Conservation (phyloP, 2,888 invertebrate genomes). For the Stenotaenia linearis region DNA sequence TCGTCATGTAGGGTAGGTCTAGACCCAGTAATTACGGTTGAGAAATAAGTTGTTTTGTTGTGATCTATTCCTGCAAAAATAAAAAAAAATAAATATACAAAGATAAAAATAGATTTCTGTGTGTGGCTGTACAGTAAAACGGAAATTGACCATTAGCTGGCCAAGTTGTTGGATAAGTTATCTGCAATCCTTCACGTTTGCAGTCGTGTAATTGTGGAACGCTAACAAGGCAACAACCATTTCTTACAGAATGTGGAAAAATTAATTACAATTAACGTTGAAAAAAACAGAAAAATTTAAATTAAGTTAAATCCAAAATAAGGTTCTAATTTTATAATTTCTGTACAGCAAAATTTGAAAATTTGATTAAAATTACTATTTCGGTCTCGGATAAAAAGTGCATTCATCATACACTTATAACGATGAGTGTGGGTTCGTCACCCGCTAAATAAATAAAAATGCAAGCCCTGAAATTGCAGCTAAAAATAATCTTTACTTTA, state of each 20-base stretch:
- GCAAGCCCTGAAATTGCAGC: no score
- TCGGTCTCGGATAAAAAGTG: no score
- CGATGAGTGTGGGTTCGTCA: no score
- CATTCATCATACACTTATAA: no score
- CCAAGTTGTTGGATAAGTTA: neutral
- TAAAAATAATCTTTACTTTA: no score
- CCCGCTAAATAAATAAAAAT: no score
- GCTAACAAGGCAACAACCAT: neutral
- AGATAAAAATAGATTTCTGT: neutral
- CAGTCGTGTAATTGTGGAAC: neutral
- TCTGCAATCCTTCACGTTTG: neutral
- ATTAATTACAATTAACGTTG: neutral
- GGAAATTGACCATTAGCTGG: slow-evolving; percentile 14
- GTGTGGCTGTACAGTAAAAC: neutral
- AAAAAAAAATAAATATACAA: neutral
- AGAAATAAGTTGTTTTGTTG: neutral
- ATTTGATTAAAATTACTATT: no score
- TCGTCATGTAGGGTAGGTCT: no score
- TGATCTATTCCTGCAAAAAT: neutral
- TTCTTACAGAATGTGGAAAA: neutral
- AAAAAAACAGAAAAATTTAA: no score
- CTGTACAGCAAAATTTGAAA: no score
- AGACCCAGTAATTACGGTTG: neutral
- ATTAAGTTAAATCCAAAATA: no score
- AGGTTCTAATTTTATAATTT: no score